Evolutionary conservation across 2,888 invertebrate species (phyloP).

Genomic region (Sminthurinus aureus): DNA sequence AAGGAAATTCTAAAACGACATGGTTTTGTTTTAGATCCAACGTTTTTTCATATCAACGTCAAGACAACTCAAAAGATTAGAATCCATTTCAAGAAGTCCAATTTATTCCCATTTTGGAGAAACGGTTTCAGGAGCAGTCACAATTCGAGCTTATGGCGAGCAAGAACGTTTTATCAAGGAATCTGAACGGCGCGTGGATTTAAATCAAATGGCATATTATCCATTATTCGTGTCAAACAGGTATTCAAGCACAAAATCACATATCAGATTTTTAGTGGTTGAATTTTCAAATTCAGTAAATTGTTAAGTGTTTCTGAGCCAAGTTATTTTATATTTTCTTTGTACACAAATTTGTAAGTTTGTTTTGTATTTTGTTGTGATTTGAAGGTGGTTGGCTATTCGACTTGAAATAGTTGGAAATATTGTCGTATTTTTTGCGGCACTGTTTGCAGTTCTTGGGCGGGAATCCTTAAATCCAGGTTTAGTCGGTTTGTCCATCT

Average conservation of each 20-base stretch:
- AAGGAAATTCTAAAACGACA: not conserved
- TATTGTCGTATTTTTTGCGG: slow-evolving; percentile 15
- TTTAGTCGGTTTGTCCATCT: not conserved
- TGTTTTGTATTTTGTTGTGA: not conserved
- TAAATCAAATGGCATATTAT: slow-evolving; percentile 67
- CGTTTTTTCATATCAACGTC: slow-evolving; percentile 68
- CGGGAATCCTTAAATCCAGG: not conserved
- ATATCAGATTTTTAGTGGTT: too few relatives aligned
- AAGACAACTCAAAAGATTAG: slow-evolving; percentile 67
- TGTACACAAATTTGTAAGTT: not conserved
- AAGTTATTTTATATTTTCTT: too few relatives aligned
- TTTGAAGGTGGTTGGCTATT: slow-evolving; percentile 62
- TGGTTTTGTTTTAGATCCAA: slow-evolving; percentile 61
- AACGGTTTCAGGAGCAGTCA: slow-evolving; percentile 71
- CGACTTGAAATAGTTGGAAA: slow-evolving; percentile 64
- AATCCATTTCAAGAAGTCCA: slow-evolving; percentile 68
- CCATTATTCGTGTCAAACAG: slow-evolving; percentile 67
- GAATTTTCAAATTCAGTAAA: too few relatives aligned
- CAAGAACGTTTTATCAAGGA: slow-evolving; percentile 67
- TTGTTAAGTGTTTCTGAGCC: too few relatives aligned
- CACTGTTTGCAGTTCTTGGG: slow-evolving; percentile 12
- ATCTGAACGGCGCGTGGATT: slow-evolving; percentile 68
- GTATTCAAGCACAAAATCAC: too few relatives aligned
- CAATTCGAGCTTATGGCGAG: slow-evolving; percentile 66
- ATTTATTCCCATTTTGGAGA: slow-evolving; percentile 75